Conservation (phyloP, 2,888 invertebrate species). For the Gortyna flavago region DNA sequence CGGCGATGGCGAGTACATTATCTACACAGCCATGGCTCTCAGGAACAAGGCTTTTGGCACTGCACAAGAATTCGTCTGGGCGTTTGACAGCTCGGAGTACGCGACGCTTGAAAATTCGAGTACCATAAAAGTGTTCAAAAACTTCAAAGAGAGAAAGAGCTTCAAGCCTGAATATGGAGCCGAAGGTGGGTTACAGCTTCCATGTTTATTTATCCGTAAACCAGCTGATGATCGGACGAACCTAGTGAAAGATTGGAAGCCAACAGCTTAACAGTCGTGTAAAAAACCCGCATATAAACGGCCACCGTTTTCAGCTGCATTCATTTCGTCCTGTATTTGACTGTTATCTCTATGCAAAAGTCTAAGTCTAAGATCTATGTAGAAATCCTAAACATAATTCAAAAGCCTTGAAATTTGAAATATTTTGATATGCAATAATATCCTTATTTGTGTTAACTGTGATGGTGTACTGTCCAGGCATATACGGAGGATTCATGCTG, state of each 20-base stretch:
- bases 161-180: slow-evolving; percentile 99
- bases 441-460: background rate
- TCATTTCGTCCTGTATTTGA: background rate
- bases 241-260: background rate
- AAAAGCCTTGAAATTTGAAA: background rate
- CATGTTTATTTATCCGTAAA: background rate
- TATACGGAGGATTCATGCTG: slow-evolving; percentile 97
- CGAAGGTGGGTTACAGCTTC: slow-evolving; percentile 91
- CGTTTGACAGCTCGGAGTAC: slow-evolving; percentile 98
- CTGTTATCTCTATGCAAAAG: background rate
- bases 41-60: slow-evolving; percentile 99
- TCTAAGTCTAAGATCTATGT: background rate
- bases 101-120: slow-evolving; percentile 97
- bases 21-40: slow-evolving; percentile 99
- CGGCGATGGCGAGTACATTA: slow-evolving; percentile 99
- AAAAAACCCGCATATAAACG: background rate
- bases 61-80: slow-evolving; percentile 99
- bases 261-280: background rate
- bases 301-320: background rate
- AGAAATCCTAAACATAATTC: background rate
- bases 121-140: slow-evolving; percentile 98
- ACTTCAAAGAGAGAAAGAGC: slow-evolving; percentile 98
- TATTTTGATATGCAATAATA: background rate
- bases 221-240: background rate
- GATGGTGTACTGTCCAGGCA: slow-evolving; percentile 88